A percentile compares a stretch with the other conserved stretches of the same genome.
phyloP scores from a whole-genome alignment of 1,140 invertebrate species.

The Sycobia sp. region DNA sequence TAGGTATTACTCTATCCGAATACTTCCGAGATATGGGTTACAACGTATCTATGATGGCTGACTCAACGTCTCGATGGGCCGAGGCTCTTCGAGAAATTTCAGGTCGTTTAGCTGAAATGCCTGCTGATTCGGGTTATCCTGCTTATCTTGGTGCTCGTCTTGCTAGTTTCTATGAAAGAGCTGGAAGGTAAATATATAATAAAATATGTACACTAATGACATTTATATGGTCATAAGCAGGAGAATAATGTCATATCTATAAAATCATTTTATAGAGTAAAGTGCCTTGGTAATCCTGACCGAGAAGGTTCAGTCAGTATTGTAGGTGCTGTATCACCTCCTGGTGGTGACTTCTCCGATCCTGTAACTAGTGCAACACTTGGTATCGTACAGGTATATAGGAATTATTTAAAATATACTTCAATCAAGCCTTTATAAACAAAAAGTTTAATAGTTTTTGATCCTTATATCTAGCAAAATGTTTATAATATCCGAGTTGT shows the following conservation, averaged over 20 bases:
- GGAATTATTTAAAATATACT: neutral
- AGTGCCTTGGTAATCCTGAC: constrained; percentile 97
- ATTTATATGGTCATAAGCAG: no score
- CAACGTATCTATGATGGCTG: constrained; percentile 99
- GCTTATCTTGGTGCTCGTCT: constrained; percentile 97
- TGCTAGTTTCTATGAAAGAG: constrained; percentile 99
- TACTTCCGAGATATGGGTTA: constrained; percentile 99
- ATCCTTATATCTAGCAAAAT: neutral
- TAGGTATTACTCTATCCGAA: constrained; percentile 96
- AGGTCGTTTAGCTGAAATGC: constrained; percentile 99
- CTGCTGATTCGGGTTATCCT: constrained; percentile 98
- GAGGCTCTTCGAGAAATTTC: constrained; percentile 99
- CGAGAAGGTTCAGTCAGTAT: constrained; percentile 98
- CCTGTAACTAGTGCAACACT: constrained; percentile 98
- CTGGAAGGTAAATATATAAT: constrained; percentile 69
- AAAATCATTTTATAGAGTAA: constrained; percentile 70
- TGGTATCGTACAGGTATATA: constrained; percentile 88
- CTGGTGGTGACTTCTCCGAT: constrained; percentile 99
- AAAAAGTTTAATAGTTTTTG: neutral
- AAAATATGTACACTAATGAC: neutral
- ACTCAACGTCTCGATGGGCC: constrained; percentile 99
- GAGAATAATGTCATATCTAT: neutral
- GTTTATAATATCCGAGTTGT: no score
- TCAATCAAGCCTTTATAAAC: no score
- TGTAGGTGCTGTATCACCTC: constrained; percentile 98